These are phyloP conservation scores for Leucosticte australis DNA, from an alignment of 2,113 vertebrate species.

Conservation along the genomic window DNA sequence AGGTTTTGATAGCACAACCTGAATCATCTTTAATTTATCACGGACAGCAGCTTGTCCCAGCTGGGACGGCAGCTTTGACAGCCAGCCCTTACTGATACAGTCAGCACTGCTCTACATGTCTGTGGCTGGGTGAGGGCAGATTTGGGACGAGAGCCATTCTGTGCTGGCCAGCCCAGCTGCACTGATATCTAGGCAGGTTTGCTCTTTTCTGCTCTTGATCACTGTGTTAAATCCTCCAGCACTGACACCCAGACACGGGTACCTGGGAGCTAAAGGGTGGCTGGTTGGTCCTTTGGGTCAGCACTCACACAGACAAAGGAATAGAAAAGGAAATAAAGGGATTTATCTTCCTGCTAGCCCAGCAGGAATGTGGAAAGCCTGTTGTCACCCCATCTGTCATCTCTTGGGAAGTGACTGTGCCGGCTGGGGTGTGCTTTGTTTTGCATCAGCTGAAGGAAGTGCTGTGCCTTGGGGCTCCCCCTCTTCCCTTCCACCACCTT, in stretches of 20 bases:
- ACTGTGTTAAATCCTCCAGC: accelerated
- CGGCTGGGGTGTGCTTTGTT: not conserved
- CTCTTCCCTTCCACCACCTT: not conserved
- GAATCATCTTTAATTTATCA: not conserved
- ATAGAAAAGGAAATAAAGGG: not conserved
- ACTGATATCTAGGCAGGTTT: not conserved
- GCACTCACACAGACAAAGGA: not conserved
- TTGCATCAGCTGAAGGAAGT: not conserved
- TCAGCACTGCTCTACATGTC: not conserved
- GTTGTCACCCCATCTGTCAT: not conserved
- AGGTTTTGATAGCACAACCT: not conserved
- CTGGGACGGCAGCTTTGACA: not conserved
- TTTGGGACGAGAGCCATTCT: not conserved
- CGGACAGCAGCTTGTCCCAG: not conserved
- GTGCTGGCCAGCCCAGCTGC: not conserved
- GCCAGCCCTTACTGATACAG: not conserved
- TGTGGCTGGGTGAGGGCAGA: not conserved
- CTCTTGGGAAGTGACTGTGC: not conserved
- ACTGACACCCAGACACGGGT: accelerated
- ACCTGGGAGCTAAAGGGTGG: not conserved
- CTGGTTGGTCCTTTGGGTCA: not conserved
- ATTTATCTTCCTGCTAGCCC: not conserved
- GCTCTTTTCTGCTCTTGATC: not conserved
- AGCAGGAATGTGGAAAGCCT: not conserved
- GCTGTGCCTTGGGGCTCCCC: not conserved